Conservation (phyloP, 2,888 invertebrate genomes). For the Drosophila stalkeri region DNA sequence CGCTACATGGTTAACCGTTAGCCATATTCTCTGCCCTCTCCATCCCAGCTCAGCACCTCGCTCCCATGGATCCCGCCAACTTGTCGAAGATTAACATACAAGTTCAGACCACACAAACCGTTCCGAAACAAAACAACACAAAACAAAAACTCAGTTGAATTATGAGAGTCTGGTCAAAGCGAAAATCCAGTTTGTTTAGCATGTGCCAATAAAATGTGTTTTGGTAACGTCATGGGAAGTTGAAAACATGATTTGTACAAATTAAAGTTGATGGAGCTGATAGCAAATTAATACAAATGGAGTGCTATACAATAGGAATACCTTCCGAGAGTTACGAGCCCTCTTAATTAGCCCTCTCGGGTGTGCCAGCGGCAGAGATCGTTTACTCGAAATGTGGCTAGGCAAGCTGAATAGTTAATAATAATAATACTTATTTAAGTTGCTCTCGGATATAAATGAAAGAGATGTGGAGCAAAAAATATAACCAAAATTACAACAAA, state of each 20-base stretch:
- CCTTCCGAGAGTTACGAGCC: background rate
- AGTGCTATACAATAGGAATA: constrained; percentile 13
- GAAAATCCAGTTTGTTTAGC: constrained; percentile 52
- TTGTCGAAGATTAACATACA: constrained; percentile 34
- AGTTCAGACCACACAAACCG: constrained; percentile 51
- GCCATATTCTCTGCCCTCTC: background rate
- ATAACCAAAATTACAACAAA: background rate
- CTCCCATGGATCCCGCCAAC: background rate
- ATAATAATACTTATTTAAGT: no score
- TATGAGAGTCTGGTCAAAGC: constrained; percentile 30
- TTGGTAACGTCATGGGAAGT: constrained; percentile 21
- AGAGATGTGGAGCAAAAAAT: background rate
- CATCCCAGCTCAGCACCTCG: background rate
- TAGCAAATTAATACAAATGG: constrained; percentile 28
- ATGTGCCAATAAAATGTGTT: constrained; percentile 45
- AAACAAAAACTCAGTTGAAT: constrained; percentile 26
- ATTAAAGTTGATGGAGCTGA: constrained; percentile 20
- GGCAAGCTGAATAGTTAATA: background rate
- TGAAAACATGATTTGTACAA: constrained; percentile 23
- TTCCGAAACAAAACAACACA: constrained; percentile 21
- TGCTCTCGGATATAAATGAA: background rate
- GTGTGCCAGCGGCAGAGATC: background rate
- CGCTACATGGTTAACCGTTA: constrained; percentile 69
- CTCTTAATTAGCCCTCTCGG: background rate
- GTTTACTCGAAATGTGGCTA: background rate